Percentiles rank a stretch among this genome's conserved stretches.
Evolutionary conservation across 2,113 vertebrate genomes (phyloP).

Genomic region (Erythrocercus mccallii): DNA sequence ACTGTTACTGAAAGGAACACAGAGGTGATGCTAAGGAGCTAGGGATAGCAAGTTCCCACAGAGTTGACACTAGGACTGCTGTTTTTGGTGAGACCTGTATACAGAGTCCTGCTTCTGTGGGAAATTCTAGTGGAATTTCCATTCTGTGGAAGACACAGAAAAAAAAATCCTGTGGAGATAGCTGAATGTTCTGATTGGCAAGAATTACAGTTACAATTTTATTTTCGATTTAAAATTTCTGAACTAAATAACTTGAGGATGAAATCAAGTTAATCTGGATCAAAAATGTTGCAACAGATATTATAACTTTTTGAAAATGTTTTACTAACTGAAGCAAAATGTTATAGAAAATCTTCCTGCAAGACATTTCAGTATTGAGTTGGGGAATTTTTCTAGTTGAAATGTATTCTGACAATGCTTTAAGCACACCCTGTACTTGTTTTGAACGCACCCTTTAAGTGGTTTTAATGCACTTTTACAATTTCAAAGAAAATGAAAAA

Average conservation of each 20-base stretch:
- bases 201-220: not conserved
- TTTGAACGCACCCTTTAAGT: not conserved
- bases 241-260: not conserved
- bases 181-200: not conserved
- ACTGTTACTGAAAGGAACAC: not conserved
- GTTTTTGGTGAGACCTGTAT: not conserved
- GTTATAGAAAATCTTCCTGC: not conserved
- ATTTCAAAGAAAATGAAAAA: not conserved
- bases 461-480: not conserved
- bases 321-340: not conserved
- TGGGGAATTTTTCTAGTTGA: not conserved
- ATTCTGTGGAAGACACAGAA: not conserved
- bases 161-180: not conserved
- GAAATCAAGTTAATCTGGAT: not conserved
- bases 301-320: not conserved
- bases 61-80: not conserved
- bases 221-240: not conserved
- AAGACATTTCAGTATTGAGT: not conserved
- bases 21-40: not conserved
- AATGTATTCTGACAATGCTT: not conserved
- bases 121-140: not conserved
- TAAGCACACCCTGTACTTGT: not conserved
- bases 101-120: not conserved
- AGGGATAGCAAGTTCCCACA: not conserved
- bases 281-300: not conserved